A percentile compares a stretch with the other conserved stretches of the same genome.
phyloP scores from a whole-genome alignment of 2,888 invertebrate species.

The Drosophila silvestris region DNA sequence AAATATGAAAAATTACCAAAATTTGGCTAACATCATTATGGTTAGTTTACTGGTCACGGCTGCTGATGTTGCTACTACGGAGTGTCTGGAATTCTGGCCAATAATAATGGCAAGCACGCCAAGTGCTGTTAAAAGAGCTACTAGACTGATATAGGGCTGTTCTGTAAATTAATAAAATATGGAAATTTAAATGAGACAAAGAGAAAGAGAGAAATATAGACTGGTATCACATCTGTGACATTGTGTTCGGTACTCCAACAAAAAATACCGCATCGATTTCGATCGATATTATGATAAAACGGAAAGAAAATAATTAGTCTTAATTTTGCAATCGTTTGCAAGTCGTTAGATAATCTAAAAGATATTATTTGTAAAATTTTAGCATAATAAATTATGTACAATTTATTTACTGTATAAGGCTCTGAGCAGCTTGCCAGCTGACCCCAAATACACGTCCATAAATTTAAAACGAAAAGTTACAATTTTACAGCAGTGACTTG shows the following conservation, averaged over 20 bases:
- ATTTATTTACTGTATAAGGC: constrained; percentile 35
- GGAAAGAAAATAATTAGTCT: not conserved
- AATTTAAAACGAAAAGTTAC: constrained; percentile 36
- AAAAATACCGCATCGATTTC: not conserved
- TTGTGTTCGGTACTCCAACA: not conserved
- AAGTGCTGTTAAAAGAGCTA: constrained; percentile 35
- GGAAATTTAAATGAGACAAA: not conserved
- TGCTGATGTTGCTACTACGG: constrained; percentile 16
- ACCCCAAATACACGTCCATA: constrained; percentile 44
- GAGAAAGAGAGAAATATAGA: not conserved
- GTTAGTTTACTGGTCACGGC: constrained; percentile 56
- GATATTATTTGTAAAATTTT: not conserved
- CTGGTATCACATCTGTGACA: not conserved
- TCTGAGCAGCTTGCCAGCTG: constrained; percentile 31
- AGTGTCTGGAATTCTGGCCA: constrained; percentile 19
- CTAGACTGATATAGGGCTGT: constrained; percentile 15
- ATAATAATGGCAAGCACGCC: constrained; percentile 13
- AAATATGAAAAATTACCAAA: constrained; percentile 64
- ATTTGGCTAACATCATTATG: constrained; percentile 69
- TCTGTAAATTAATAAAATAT: constrained; percentile 11
- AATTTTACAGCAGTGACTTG: constrained; percentile 47
- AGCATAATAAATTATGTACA: constrained; percentile 2
- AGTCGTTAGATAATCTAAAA: not conserved
- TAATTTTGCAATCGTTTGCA: not conserved
- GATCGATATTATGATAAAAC: not conserved